Evolutionary conservation across 1,140 invertebrate genomes (phyloP).

Genomic region (Muscidifurax raptorellus): DNA sequence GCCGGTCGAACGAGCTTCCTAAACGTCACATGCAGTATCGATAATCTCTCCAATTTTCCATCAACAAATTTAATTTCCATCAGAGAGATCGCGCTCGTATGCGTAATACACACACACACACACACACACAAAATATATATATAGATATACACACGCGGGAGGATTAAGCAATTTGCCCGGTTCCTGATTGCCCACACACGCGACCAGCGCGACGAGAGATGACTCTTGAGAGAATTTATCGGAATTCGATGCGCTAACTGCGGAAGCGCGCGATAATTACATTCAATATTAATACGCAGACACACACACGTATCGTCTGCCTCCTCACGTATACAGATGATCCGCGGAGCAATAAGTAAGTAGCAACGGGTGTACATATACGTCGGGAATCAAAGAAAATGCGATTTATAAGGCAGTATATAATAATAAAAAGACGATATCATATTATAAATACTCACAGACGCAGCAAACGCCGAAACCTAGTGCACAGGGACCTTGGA

Average conservation of each 20-base stretch:
- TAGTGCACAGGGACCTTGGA: conserved; percentile 86
- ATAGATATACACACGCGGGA: background rate
- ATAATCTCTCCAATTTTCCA: too few relatives aligned
- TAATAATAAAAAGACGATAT: background rate
- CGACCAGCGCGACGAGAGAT: background rate
- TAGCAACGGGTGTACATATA: too few relatives aligned
- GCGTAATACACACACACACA: too few relatives aligned
- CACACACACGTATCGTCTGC: background rate
- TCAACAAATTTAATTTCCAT: too few relatives aligned
- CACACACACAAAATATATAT: too few relatives aligned
- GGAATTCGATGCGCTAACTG: conserved; percentile 22
- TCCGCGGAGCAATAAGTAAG: too few relatives aligned
- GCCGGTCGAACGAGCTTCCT: too few relatives aligned
- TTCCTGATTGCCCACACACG: background rate
- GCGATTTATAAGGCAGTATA: background rate
- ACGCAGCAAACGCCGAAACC: conserved; percentile 93
- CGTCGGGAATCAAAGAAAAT: too few relatives aligned
- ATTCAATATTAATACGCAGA: conserved; percentile 13
- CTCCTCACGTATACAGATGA: too few relatives aligned
- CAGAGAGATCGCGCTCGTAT: too few relatives aligned
- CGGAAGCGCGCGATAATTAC: conserved; percentile 24
- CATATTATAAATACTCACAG: conserved; percentile 81
- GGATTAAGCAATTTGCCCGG: background rate
- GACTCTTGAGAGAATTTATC: conserved; percentile 14
- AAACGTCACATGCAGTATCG: too few relatives aligned